Conservation (phyloP, 2,888 invertebrate genomes). For the Mythimna albipuncta region DNA sequence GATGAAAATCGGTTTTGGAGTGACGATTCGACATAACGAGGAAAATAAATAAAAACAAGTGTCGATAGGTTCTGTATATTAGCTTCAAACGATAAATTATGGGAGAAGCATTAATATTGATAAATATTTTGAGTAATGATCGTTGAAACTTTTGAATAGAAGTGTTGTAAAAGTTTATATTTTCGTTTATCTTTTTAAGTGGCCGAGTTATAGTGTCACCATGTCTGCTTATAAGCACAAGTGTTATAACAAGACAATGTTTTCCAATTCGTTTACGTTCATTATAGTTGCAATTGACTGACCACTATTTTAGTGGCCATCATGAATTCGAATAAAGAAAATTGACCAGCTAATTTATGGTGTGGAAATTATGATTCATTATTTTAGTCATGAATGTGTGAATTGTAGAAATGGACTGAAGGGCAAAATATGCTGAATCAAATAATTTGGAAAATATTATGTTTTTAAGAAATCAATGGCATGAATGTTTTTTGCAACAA, state of each 20-base stretch:
- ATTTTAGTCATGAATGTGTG: background rate
- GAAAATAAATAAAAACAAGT: conserved; percentile 17
- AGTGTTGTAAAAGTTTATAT: background rate
- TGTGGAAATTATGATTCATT: conserved; percentile 9
- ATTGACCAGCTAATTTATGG: conserved; percentile 10
- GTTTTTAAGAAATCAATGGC: background rate
- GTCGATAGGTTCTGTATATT: background rate
- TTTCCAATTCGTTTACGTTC: background rate
- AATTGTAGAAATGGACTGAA: background rate
- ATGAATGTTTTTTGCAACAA: background rate
- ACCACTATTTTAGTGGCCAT: background rate
- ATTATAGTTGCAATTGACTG: background rate
- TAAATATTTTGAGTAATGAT: conserved; percentile 42
- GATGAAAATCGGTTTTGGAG: conserved; percentile 3
- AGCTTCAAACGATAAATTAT: conserved; percentile 28
- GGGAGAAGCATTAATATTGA: conserved; percentile 21
- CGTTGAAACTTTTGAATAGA: conserved; percentile 8
- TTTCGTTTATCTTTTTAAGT: conserved; percentile 5
- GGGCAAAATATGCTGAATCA: background rate
- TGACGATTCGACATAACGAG: conserved; percentile 20
- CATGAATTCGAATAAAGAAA: conserved; percentile 19
- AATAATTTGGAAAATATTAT: background rate
- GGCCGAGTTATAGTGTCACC: background rate
- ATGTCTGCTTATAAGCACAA: background rate
- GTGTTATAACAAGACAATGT: background rate